phyloP scores from a whole-genome alignment of 2,113 vertebrate species.

The Butorides virescens region DNA sequence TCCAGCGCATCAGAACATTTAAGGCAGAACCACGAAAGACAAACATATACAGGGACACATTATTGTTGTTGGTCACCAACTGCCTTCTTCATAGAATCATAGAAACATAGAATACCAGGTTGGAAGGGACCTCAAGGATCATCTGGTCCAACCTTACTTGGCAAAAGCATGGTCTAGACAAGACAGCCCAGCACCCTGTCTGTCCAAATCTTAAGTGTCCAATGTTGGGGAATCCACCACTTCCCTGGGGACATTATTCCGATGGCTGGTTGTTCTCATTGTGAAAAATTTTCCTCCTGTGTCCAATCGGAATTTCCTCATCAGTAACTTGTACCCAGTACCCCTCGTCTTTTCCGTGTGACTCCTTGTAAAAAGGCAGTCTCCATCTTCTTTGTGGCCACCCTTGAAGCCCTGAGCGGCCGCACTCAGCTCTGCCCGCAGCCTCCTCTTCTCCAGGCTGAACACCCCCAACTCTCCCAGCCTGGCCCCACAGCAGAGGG shows the following conservation, averaged over 20 bases:
- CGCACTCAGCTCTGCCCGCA: too few species aligned
- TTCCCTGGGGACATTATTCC: neutral
- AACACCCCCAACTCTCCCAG: too few species aligned
- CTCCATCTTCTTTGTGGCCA: too few species aligned
- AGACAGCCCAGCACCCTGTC: neutral
- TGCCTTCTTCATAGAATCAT: neutral
- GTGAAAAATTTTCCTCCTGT: neutral
- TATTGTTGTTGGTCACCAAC: rapidly evolving
- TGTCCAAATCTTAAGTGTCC: neutral
- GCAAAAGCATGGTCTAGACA: neutral
- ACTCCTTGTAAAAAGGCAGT: too few species aligned
- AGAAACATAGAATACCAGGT: neutral
- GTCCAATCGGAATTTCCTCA: neutral
- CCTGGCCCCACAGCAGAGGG: too few species aligned
- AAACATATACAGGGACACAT: neutral
- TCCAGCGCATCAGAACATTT: neutral
- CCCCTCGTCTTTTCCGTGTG: too few species aligned
- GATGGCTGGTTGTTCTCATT: neutral
- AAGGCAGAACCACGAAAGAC: neutral
- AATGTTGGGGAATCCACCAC: neutral
- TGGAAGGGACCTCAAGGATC: neutral
- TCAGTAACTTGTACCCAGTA: too few species aligned
- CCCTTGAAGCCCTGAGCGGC: too few species aligned
- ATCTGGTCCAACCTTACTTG: neutral
- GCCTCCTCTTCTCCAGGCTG: too few species aligned